Evolutionary conservation across 2,113 vertebrate genomes (phyloP).

Genomic region (Lycocorax pyrrhopterus): DNA sequence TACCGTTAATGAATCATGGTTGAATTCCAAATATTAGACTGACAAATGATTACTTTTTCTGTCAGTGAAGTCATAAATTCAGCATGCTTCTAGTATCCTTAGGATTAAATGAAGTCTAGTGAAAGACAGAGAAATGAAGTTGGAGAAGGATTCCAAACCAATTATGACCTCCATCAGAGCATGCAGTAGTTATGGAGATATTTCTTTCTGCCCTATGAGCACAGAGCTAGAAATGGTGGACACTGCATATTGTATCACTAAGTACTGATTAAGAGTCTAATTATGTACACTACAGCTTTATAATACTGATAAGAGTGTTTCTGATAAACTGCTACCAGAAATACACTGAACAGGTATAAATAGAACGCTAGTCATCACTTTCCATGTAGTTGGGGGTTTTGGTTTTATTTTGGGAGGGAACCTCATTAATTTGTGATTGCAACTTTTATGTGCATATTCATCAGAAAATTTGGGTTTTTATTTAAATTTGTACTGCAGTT

Average conservation of each 20-base stretch:
- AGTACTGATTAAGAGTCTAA: neutral
- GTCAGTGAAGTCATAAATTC: neutral
- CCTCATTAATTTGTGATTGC: neutral
- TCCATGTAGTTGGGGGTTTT: neutral
- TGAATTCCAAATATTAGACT: neutral
- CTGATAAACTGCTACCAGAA: conserved; percentile 11
- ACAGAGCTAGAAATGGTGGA: conserved; percentile 6
- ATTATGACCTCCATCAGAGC: conserved; percentile 17
- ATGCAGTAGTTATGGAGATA: neutral
- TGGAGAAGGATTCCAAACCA: neutral
- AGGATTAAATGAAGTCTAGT: neutral
- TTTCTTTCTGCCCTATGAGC: neutral
- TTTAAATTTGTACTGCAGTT: neutral
- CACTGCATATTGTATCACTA: neutral
- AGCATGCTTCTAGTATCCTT: neutral
- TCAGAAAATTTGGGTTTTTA: neutral
- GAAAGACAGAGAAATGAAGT: neutral
- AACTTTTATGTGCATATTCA: neutral
- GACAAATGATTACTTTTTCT: neutral
- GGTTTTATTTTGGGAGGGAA: neutral
- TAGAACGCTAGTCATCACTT: neutral
- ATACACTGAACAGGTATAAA: neutral
- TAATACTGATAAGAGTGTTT: neutral
- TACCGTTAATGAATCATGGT: neutral
- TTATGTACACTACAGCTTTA: neutral